Base-by-base conservation (phyloP, 1,140 invertebrate genomes). In the Harlomillsia oculata region DNA sequence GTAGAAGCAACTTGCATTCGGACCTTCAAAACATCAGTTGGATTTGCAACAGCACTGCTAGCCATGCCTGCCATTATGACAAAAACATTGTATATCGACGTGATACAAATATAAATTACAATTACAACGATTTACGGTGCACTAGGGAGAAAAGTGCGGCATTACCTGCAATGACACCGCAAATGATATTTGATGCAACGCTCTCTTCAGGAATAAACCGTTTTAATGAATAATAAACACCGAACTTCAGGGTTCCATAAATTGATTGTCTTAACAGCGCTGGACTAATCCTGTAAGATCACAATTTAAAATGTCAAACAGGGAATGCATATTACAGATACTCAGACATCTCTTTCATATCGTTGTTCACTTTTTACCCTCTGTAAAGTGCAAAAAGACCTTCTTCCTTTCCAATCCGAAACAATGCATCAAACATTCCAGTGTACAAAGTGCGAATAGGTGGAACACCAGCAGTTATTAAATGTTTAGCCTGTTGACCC, bases 1-100 rank as follows among this genome's bases (percentile, higher is more conserved):
- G 48, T 26, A 28, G 40, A 41, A 9, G 63, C 67, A 28, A 75
- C 74, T 78, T 96, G 91, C 88, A 96, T 90, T 56, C 89, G 80
- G 41, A 96, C 92, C 79, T 97, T 97, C n/a, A 97, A 78, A 8
- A 97, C 87, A 78, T 97, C 94, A 3, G 92, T 93, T n/a, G 93
- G 93, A 77, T 93, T 95, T 13, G 92, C 91, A 65, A 96, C 87
- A n/a, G 92, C 88, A 69, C 89, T 92, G 18, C 89, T 91, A 40
- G 94, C 75, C 6, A 89, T 87, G 21, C 78, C 78, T 64, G 16
- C 8, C 54, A 48, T 48, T 16, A 29, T 5, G 6, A 30, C 6
- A 30, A 46, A 30, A 14, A 18, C 16, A 16, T 18, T 3, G 21
- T 20, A 46, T 3, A 59, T 30, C 23, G 13, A 3, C 26, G 9